Base-by-base conservation (phyloP, 2,888 invertebrate genomes). In the Hemistola chrysoprasaria region DNA sequence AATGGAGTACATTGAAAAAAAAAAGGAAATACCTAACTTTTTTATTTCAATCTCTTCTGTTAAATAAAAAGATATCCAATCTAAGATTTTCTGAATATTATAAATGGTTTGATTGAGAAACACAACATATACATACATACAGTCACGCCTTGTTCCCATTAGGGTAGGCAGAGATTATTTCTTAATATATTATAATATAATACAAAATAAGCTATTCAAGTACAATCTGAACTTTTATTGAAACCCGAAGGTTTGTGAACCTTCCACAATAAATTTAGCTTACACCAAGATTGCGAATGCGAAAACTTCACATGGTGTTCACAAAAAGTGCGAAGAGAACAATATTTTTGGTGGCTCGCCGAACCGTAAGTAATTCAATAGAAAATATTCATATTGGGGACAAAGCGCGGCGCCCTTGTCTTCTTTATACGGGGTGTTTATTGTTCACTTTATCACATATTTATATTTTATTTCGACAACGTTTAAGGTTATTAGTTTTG, bases 351-450 rank as follows among this genome's bases (percentile, higher is more conserved):
- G 74, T 69, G 59, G 80, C 65, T 68, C 86, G 72, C 69, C 84
- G 85, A 85, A 80, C 78, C 78, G 83, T 74, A 73, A 82, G 72
- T 88, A 88, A 88, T 88, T 81, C 79, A 84, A 87, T 88, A 85
- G 83, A 86, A 85, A 85, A 86, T 85, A 87, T 87, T 87, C 87
- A 83, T 80, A 80, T 78, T 78, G 78, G 82, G 82, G 83, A 80
- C 78, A 65, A 65, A 58, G 67, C 63, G 61, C 62, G 73, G 69
- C 73, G 68, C 70, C 70, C 66, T 64, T 56, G 59, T 58, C 52
- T 43, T 11, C 33, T 28, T 30, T 23, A 6, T 50, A 55, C 71
- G 78, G 62, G 66, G 72, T 50, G 24, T 68, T 78, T 53, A 62
- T 43, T 33, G 22, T 37, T 43, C 37, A 5, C 31, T 29, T 25